Evolutionary conservation across 2,888 invertebrate genomes (phyloP), one percentile per base, ranked within the genome.

Genomic region (Eupeodes luniger): DNA sequence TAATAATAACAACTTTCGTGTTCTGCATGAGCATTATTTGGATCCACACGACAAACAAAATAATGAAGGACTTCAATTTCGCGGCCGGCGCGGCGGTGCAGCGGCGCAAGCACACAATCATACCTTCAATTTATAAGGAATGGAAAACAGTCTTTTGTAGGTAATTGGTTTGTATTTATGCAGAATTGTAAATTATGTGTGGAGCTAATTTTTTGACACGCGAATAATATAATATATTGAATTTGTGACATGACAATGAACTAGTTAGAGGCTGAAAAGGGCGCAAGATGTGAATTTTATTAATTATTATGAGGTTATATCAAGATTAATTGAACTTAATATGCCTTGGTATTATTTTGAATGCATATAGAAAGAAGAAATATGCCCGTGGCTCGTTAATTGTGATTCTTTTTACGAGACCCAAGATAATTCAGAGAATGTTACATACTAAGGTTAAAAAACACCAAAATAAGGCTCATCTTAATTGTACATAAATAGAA

Each of bases 221-320:
- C 88, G 76, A 83, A 67, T 83, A 70, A 44, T 27, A 27, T 27
- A 27, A 27, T 27, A 3, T 74, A 62, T 84, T 84, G 80, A 75
- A 88, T 88, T 74, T 81, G 67, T 88, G 78, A 84, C 84, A 88
- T 84, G 81, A 84, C 88, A 88, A 84, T 88, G 88, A 88, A 88
- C 88, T 47, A 81, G 81, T 81, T 81, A 81, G 49, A 59, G 11
- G 5, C 34, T 66, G 2, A 44, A 12, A 14, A 47, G 75, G 74
- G 75, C 62, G 72, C 66, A 70, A 66, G 49, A 34, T 27, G 14
- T 66, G 14, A 27, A 40, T 62, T 62, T 40, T 16, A 16, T 10
- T 44, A 5, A 14, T 62, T 40, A 62, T 61, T 36, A 61, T 16
- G 16, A 16, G 11, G 2, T 40, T 62, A n/a, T 16, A 62, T 62